A percentile compares a stretch with the other conserved stretches of the same genome.
Conservation (phyloP, 1,140 invertebrate genomes). For the Muscidifurax raptorellus region DNA sequence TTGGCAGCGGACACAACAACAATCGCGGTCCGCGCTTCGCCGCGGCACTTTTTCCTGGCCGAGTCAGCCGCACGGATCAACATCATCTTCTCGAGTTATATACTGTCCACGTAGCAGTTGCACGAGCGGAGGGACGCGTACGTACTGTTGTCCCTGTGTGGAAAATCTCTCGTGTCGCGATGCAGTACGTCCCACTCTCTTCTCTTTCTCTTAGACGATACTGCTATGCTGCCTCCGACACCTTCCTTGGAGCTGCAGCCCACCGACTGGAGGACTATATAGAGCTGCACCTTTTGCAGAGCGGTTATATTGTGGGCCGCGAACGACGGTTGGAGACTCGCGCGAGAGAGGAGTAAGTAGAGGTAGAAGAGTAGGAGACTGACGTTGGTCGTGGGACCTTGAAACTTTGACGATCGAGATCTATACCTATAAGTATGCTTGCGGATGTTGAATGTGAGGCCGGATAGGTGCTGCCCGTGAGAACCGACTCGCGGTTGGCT, state of each 20-base stretch:
- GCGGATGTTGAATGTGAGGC: background rate
- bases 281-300: constrained; percentile 24
- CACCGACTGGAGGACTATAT: background rate
- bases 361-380: background rate
- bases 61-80: constrained; percentile 49
- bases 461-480: background rate
- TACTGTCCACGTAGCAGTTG: background rate
- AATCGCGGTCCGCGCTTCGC: constrained; percentile 44
- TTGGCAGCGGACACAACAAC: constrained; percentile 66
- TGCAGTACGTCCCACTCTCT: constrained; percentile 57
- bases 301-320: background rate
- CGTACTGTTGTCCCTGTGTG: background rate
- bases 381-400: constrained; percentile 42
- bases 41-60: constrained; percentile 62
- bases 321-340: background rate
- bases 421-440: no score
- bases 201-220: background rate
- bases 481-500: background rate
- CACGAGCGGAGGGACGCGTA: background rate
- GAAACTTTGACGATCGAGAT: constrained; percentile 18
- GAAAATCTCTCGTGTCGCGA: background rate
- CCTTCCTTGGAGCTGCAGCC: background rate
- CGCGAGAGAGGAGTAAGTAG: background rate
- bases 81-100: constrained; percentile 5
- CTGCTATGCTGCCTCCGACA: background rate